Evolutionary conservation across 2,888 invertebrate species (phyloP), one percentile per base, ranked within the genome.

Genomic region (Sipha maydis): DNA sequence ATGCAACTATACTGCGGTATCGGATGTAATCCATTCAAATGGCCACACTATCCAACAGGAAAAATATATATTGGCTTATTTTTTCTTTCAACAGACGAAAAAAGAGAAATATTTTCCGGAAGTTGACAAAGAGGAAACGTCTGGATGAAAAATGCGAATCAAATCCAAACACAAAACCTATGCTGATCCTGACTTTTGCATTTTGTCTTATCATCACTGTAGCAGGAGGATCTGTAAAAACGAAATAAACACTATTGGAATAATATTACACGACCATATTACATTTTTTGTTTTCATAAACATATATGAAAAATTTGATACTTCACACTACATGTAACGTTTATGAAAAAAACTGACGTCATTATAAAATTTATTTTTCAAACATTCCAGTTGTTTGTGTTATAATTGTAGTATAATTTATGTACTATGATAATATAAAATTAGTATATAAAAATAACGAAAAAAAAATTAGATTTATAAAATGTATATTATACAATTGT

Each of bases 21-120:
- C 76, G 76, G 41, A 61, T 61, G 84, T 85, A 61, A 85, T 85
- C 84, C 76, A 85, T 85, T 85, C 84, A 85, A 85, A 85, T 85
- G 76, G 67, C 76, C 67, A 61, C n/a, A 67, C 84, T 85, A 76
- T 85, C 31, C 31, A 85, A 28, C n/a, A 14, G n/a, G 21, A 8
- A 83, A 75, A 76, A 85, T 67, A 76, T 85, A 85, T 84, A 84
- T 84, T 61, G 61, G 61, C 48, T 85, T 76, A 41, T 85, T 85
- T 85, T 38, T 75, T 38, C 61, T 84, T 17, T 8, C 3, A 67
- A 77, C 67, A 77, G 84, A 31, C 76, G 0, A 77, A 85, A 76
- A 28, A 67, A 76, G 25, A 85, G 77, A 82, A 76, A 41, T 61
- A 85, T 85, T 85, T 77, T 77, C 76, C 41, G 31, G 67, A 85